These are phyloP conservation scores for Chrysolina oricalcia DNA, from an alignment of 2,888 invertebrate genomes.

Conservation along the genomic window DNA sequence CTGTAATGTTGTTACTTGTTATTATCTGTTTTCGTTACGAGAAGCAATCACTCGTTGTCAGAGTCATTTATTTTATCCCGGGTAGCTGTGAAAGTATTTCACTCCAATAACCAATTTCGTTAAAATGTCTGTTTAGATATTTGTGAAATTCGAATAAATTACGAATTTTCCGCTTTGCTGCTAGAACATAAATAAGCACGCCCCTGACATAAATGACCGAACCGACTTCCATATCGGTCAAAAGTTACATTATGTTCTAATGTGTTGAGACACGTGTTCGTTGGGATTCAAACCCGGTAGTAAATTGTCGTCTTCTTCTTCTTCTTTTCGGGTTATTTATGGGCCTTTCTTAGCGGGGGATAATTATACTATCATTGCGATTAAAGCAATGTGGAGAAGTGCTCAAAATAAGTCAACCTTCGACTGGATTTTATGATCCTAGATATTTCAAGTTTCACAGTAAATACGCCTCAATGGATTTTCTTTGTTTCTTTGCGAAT, in stretches of 20 bases:
- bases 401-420: slow-evolving; percentile 21
- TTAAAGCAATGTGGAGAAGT: slow-evolving; percentile 22
- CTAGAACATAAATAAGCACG: slow-evolving; percentile 44
- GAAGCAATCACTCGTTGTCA: slow-evolving; percentile 27
- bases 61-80: slow-evolving; percentile 34
- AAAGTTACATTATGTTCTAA: slow-evolving; percentile 33
- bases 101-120: slow-evolving; percentile 43
- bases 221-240: slow-evolving; percentile 47
- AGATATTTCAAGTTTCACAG: slow-evolving; percentile 8
- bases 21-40: slow-evolving; percentile 30
- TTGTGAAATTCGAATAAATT: slow-evolving; percentile 48
- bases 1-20: slow-evolving; percentile 4
- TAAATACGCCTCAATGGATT: not conserved
- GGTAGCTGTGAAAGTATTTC: slow-evolving; percentile 29
- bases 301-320: slow-evolving; percentile 48
- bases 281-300: slow-evolving; percentile 44
- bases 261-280: slow-evolving; percentile 54
- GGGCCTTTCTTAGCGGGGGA: slow-evolving; percentile 36
- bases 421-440: slow-evolving; percentile 9
- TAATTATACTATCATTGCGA: slow-evolving; percentile 25
- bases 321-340: slow-evolving; percentile 28
- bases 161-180: slow-evolving; percentile 42
- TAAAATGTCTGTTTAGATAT: slow-evolving; percentile 43
- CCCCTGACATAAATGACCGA: slow-evolving; percentile 44
- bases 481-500: slow-evolving; percentile 6